phyloP scores from a whole-genome alignment of 2,888 invertebrate species.

The Eupeodes luniger region DNA sequence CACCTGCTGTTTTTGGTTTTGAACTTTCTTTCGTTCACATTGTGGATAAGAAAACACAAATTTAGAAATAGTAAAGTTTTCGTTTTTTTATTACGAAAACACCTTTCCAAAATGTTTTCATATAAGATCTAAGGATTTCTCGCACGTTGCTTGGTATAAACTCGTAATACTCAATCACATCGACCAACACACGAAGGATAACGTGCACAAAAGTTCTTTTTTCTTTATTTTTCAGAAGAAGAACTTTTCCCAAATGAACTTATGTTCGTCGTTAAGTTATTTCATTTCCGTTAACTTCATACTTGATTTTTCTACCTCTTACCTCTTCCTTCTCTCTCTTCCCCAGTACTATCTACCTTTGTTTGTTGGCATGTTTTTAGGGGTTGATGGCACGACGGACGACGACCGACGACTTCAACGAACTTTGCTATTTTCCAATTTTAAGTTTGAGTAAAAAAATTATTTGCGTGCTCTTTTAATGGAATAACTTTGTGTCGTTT shows the following conservation, averaged over 20 bases:
- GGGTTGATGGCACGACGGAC: background rate
- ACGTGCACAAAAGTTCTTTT: slow-evolving; percentile 3
- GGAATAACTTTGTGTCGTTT: slow-evolving; percentile 58
- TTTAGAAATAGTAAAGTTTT: background rate
- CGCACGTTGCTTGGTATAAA: background rate
- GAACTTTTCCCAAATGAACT: slow-evolving; percentile 35
- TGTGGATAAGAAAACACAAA: background rate
- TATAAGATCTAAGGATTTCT: background rate
- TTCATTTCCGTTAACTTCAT: slow-evolving; percentile 57
- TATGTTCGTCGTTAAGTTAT: slow-evolving; percentile 59
- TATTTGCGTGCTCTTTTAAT: slow-evolving; percentile 59
- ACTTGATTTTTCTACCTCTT: slow-evolving; percentile 32
- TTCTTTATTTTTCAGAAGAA: background rate
- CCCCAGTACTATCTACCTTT: background rate
- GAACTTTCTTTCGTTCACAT: slow-evolving; percentile 9
- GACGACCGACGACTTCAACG: too few relatives aligned
- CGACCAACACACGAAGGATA: background rate
- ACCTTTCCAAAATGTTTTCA: slow-evolving; percentile 5
- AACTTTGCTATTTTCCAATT: slow-evolving; percentile 58
- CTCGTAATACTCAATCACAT: background rate
- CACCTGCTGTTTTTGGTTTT: slow-evolving; percentile 33
- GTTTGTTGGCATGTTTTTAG: background rate
- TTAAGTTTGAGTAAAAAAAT: slow-evolving; percentile 66
- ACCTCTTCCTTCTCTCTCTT: background rate
- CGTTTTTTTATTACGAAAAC: background rate